Evolutionary conservation across 1,140 invertebrate species (phyloP).

Genomic region (Solenopsis invicta): DNA sequence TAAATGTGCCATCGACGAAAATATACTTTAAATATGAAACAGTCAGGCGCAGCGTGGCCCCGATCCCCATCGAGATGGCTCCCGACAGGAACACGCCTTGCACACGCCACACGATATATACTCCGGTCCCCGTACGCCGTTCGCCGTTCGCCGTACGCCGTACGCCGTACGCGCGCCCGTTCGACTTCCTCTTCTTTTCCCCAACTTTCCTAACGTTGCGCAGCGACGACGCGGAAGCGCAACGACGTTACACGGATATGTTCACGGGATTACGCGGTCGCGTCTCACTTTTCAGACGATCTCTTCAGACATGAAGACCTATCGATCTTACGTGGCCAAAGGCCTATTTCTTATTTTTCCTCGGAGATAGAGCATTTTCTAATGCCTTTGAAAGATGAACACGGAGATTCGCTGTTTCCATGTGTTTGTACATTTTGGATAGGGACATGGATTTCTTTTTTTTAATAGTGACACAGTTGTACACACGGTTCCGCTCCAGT

Average conservation of each 20-base stretch:
- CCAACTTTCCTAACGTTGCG: slow-evolving; percentile 62
- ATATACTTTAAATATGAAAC: slow-evolving; percentile 87
- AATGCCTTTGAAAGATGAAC: background rate
- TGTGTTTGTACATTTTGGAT: background rate
- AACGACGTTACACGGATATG: slow-evolving; percentile 41
- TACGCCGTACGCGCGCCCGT: slow-evolving; percentile 14
- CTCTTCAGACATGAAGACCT: background rate
- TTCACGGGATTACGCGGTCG: slow-evolving; percentile 6
- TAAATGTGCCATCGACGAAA: slow-evolving; percentile 81
- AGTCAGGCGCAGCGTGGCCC: slow-evolving; percentile 83
- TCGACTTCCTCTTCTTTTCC: slow-evolving; percentile 62
- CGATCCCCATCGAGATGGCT: slow-evolving; percentile 84
- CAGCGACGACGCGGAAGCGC: slow-evolving; percentile 50
- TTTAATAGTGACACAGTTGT: background rate
- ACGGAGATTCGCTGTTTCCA: no score
- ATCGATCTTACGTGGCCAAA: slow-evolving; percentile 12
- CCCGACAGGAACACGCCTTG: slow-evolving; percentile 81
- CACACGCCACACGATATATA: slow-evolving; percentile 64
- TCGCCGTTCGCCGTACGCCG: no score
- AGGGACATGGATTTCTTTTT: background rate
- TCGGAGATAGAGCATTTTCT: background rate
- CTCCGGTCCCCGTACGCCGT: background rate
- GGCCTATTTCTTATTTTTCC: background rate
- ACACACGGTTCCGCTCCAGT: slow-evolving; percentile 13
- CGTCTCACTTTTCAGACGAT: slow-evolving; percentile 4